Percentiles rank a stretch among this genome's conserved stretches.
Evolutionary conservation across 2,888 invertebrate genomes (phyloP).

Genomic region (Spicauda simplicius): DNA sequence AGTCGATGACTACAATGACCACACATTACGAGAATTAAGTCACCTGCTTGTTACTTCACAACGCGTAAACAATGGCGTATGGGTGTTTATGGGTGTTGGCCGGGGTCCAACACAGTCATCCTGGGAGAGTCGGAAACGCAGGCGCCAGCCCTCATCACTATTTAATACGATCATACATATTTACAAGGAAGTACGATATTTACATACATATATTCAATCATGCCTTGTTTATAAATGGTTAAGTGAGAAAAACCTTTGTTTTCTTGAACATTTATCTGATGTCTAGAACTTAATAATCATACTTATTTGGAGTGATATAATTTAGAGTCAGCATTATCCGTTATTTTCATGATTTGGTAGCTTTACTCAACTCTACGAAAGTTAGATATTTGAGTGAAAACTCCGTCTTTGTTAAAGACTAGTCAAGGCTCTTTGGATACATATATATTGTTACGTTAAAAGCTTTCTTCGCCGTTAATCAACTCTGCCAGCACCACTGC

Average conservation of each 20-base stretch:
- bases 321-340: too few relatives aligned
- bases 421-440: too few relatives aligned
- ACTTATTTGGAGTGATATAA: not conserved
- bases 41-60: slow-evolving; percentile 28
- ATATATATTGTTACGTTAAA: too few relatives aligned
- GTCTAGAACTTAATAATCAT: not conserved
- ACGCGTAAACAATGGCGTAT: slow-evolving; percentile 22
- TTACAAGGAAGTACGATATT: slow-evolving; percentile 53
- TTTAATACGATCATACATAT: slow-evolving; percentile 59
- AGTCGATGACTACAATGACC: slow-evolving; percentile 8
- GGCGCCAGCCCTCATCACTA: slow-evolving; percentile 50
- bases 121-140: slow-evolving; percentile 40
- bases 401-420: too few relatives aligned
- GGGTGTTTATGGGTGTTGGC: slow-evolving; percentile 18
- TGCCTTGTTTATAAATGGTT: slow-evolving; percentile 31
- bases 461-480: too few relatives aligned
- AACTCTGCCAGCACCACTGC: too few relatives aligned
- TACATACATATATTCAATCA: slow-evolving; percentile 41
- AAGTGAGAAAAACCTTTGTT: not conserved
- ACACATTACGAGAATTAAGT: slow-evolving; percentile 37
- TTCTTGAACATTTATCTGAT: not conserved
- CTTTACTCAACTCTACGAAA: too few relatives aligned
- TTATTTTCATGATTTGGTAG: too few relatives aligned
- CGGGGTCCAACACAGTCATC: slow-evolving; percentile 19
- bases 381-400: too few relatives aligned